These are phyloP conservation scores for Terrapene triunguis DNA, from an alignment of 2,113 vertebrate species.

Conservation along the genomic window DNA sequence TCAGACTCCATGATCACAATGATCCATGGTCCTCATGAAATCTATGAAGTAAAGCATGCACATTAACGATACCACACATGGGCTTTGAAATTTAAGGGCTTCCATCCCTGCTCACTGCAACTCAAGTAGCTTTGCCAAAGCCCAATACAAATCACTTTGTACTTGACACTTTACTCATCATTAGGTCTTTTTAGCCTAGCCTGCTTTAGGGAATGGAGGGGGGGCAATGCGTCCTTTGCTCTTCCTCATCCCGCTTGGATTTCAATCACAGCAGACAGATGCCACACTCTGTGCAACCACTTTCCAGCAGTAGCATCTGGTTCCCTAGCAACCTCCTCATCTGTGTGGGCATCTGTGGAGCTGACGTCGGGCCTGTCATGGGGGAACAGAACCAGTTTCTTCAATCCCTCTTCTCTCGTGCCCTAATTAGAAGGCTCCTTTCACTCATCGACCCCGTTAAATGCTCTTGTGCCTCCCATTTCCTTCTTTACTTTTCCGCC, in stretches of 20 bases:
- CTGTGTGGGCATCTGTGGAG: constrained; percentile 3
- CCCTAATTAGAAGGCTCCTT: background rate
- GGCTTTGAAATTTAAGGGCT: constrained; percentile 54
- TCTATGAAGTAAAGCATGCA: constrained; percentile 51
- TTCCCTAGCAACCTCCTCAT: background rate
- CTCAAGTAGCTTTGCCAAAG: constrained; percentile 45
- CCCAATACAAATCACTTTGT: rapidly evolving
- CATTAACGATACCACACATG: constrained; percentile 64
- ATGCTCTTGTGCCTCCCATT: background rate
- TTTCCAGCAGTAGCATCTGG: background rate
- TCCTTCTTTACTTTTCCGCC: background rate
- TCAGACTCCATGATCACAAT: background rate
- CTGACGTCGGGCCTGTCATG: background rate
- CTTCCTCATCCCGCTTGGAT: rapidly evolving
- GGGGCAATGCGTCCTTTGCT: background rate
- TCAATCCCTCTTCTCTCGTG: background rate
- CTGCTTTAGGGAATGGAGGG: background rate
- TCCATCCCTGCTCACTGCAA: background rate
- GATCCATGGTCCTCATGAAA: background rate
- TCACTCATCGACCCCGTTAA: background rate
- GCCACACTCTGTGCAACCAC: background rate
- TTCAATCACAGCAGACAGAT: background rate
- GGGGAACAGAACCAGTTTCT: background rate
- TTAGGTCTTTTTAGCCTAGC: rapidly evolving
- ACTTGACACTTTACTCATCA: background rate